Evolutionary conservation across 2,888 invertebrate genomes (phyloP).

Genomic region (Morinoia aosen): DNA sequence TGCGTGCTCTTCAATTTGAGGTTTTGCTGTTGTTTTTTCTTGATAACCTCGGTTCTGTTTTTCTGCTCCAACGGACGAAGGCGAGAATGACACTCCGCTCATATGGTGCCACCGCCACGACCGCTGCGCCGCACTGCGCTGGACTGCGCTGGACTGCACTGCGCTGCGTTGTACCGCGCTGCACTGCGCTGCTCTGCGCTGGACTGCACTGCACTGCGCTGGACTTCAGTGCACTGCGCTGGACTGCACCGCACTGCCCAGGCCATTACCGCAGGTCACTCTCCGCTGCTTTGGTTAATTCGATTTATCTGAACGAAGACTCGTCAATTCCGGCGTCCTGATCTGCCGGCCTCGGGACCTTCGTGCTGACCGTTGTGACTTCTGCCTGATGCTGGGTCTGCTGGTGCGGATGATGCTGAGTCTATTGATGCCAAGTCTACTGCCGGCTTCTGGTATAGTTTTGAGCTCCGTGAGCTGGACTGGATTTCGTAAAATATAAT

Average conservation of each 20-base stretch:
- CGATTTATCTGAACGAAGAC: slow-evolving; percentile 42
- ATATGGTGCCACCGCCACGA: background rate
- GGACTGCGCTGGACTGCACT: too few species aligned
- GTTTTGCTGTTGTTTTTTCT: background rate
- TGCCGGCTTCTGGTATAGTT: too few species aligned
- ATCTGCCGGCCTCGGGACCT: background rate
- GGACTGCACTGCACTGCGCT: too few species aligned
- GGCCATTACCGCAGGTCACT: background rate
- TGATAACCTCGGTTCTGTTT: background rate
- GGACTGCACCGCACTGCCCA: too few species aligned
- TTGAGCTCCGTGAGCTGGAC: too few species aligned
- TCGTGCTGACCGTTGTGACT: background rate
- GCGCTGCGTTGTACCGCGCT: too few species aligned
- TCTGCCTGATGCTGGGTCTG: background rate
- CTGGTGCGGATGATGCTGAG: background rate
- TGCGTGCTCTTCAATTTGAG: too few species aligned
- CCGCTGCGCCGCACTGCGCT: background rate
- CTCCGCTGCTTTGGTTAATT: slow-evolving; percentile 24
- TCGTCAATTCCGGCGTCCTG: slow-evolving; percentile 18
- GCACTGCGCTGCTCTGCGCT: too few species aligned
- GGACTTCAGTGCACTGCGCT: too few species aligned
- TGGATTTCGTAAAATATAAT: too few species aligned
- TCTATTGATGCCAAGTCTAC: too few species aligned
- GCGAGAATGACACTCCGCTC: background rate
- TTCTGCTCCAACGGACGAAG: background rate